Base-by-base conservation (phyloP, 2,113 vertebrate species). In the Neodontobutis hainanensis region DNA sequence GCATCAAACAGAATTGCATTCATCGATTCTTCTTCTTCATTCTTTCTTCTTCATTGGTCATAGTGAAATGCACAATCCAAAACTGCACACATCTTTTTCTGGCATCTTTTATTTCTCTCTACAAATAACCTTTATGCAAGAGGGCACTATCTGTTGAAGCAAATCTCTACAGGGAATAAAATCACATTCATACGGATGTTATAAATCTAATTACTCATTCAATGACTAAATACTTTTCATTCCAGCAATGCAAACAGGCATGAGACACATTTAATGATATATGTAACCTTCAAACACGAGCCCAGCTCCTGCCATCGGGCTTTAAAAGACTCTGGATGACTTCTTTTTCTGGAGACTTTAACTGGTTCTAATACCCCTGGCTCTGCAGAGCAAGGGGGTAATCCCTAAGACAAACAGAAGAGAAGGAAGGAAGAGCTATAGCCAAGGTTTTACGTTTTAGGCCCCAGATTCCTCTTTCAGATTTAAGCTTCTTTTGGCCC, bases 401-500 rank as follows among this genome's bases (percentile, higher is more conserved):
- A 84, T 86, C 83, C 80, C 67, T 66, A 70, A 53, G 60, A 73
- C 78, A 88, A 89, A 86, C 85, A 78, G 65, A 69, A 63, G 82
- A 60, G 59, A 70, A 51, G 45, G 68, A 61, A 84, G 79, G 72
- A 85, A 79, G 70, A 81, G 70, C 53, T 80, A 61, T 67, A 79
- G 64, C 59, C 11, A 27, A 76, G 72, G 72, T 77, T 86, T 85
- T 64, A 79, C 46, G 70, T 76, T 74, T 40, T 80, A 84, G 73
- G 73, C 80, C 67, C 69, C 74, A 15, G 75, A 81, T 88, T 85
- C 86, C 81, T 85, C 75, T 84, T 88, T 68, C 72, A 85, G 84
- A 68, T 87, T 77, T 88, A 87, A 88, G 84, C 82, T 81, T 63
- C 68, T 85, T 82, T 74, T 73, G 75, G 81, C 85, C 74, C 73